Base-by-base conservation (phyloP, 2,113 vertebrate species). In the Gambusia holbrooki region DNA sequence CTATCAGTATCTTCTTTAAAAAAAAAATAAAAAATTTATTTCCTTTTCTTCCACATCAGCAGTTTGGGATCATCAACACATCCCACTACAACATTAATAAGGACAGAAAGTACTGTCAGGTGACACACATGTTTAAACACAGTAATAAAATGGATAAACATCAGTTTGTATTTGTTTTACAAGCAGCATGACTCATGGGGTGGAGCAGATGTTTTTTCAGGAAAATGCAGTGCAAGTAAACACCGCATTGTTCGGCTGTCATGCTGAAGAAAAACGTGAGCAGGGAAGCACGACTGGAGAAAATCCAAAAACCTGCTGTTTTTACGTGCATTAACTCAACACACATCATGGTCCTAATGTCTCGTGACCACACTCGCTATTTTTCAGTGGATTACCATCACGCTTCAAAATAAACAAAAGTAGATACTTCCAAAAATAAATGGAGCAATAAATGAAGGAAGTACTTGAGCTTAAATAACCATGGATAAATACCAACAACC, bases 161-260 rank as follows among this genome's bases (percentile, higher is more conserved):
- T 63, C 40, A 86, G 77, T 45, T 68, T 9, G 48, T 71, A 11
- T 78, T 76, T 85, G 3, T 58, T 58, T 58, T 58, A 58, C 51
- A 11, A 30, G 29, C 7, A 14, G 37, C 42, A 32, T 89, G 88
- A 87, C 72, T 89, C 78, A 87, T 0, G 65, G 66, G 70, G 69
- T 35, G 72, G 66, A 45, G 78, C 64, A 65, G 66, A 33, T 40
- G 32, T 48, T 62, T 78, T 54, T 54, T 71, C 54, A 51, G 42
- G 29, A 63, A 79, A 69, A 73, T 48, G 8, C 27, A 77, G 27
- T 42, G 19, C 29, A 33, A 62, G 22, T 66, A 78, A 80, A 83
- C 68, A 67, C 33, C 54, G 25, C 6, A 19, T 64, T 19, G 37
- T 61, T 58, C 40, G n/a, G 12, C 30, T 33, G 35, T 62, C 48